Evolutionary conservation across 2,888 invertebrate genomes (phyloP).

Genomic region (Cryptophagus acutangulus): DNA sequence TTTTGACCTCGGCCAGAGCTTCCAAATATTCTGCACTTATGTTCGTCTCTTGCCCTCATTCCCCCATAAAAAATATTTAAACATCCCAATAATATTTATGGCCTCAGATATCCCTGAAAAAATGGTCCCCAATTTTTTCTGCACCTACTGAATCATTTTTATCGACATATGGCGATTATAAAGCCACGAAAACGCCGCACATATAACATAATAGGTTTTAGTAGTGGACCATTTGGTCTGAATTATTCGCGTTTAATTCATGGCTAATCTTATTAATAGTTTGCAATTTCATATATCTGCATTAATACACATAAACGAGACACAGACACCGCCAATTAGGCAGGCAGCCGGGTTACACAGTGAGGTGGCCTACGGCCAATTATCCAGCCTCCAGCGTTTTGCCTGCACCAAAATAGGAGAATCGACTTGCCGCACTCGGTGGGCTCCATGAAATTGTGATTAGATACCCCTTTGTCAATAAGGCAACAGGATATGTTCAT

Average conservation of each 20-base stretch:
- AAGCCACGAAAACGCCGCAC: too few relatives aligned
- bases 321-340: conserved; percentile 15
- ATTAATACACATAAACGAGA: conserved; percentile 17
- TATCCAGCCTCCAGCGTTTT: conserved; percentile 17
- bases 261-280: conserved; percentile 22
- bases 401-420: too few relatives aligned
- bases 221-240: conserved; percentile 10
- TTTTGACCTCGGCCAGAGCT: too few relatives aligned
- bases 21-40: too few relatives aligned
- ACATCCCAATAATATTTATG: too few relatives aligned
- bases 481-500: conserved; percentile 1
- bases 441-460: conserved; percentile 1
- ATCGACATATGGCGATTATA: too few relatives aligned
- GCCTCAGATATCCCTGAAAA: too few relatives aligned
- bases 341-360: conserved; percentile 9
- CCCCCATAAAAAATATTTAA: too few relatives aligned
- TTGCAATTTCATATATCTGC: conserved; percentile 21
- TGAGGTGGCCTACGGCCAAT: conserved; percentile 17
- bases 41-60: too few relatives aligned
- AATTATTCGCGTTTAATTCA: conserved; percentile 18
- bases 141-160: too few relatives aligned
- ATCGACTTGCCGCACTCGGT: background rate
- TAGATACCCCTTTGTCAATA: background rate
- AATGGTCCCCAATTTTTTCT: too few relatives aligned
- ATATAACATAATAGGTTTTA: too few relatives aligned